Percentiles rank a stretch among this genome's conserved stretches.
These are phyloP conservation scores for Copidosoma floridanum DNA, from an alignment of 1,140 invertebrate species.

Conservation along the genomic window DNA sequence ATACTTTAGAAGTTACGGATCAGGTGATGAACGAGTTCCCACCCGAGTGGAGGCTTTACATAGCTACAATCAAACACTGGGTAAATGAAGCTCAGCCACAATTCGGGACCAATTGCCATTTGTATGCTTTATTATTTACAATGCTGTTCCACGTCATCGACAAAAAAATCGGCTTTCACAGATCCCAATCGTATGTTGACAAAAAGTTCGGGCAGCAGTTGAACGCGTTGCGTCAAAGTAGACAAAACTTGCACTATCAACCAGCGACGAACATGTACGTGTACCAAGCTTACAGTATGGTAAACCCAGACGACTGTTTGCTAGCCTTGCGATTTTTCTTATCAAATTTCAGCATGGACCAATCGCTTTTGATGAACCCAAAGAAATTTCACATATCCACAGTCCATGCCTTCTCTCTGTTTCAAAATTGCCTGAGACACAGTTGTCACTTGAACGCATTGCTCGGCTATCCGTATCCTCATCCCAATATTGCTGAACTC, in stretches of 20 bases:
- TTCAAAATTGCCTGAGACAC: slow-evolving; percentile 68
- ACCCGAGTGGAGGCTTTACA: slow-evolving; percentile 62
- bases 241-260: background rate
- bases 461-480: slow-evolving; percentile 59
- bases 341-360: slow-evolving; percentile 64
- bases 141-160: slow-evolving; percentile 65
- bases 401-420: slow-evolving; percentile 70
- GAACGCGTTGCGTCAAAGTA: background rate
- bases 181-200: slow-evolving; percentile 33
- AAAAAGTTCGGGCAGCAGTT: slow-evolving; percentile 29
- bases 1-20: slow-evolving; percentile 50
- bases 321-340: slow-evolving; percentile 62
- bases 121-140: slow-evolving; percentile 63
- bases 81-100: slow-evolving; percentile 54
- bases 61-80: slow-evolving; percentile 69
- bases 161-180: slow-evolving; percentile 51
- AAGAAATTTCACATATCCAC: slow-evolving; percentile 62
- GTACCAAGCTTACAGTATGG: slow-evolving; percentile 30
- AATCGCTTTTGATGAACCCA: slow-evolving; percentile 59
- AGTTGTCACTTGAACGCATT: slow-evolving; percentile 66
- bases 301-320: slow-evolving; percentile 61
- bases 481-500: slow-evolving; percentile 58
- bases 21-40: slow-evolving; percentile 57
- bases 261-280: slow-evolving; percentile 22
- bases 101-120: slow-evolving; percentile 53